These are phyloP conservation scores for Pammene fasciana DNA, from an alignment of 2,888 invertebrate species.

Conservation along the genomic window DNA sequence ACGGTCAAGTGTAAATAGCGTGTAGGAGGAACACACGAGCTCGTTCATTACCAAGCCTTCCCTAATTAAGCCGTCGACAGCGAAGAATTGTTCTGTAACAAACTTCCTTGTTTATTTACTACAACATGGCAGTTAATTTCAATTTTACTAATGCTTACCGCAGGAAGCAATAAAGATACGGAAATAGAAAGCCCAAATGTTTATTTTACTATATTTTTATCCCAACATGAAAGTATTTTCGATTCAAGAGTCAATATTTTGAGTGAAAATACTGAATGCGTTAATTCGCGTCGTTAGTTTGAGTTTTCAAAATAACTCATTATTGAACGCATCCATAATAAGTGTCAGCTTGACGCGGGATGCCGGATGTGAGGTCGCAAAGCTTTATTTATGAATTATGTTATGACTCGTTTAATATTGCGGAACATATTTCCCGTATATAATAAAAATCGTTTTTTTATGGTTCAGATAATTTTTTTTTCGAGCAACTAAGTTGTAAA, in stretches of 20 bases:
- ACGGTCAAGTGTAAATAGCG: constrained; percentile 53
- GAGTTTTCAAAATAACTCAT: constrained; percentile 34
- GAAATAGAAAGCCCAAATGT: constrained; percentile 44
- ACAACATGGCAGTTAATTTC: constrained; percentile 49
- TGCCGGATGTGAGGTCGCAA: constrained; percentile 53
- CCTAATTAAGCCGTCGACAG: constrained; percentile 67
- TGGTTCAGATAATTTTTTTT: too few relatives aligned
- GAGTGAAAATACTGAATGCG: constrained; percentile 2
- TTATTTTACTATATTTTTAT: constrained; percentile 40
- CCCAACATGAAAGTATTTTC: constrained; percentile 39
- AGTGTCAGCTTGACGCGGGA: constrained; percentile 45
- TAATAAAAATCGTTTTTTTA: neutral
- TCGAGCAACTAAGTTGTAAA: too few relatives aligned
- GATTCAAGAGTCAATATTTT: constrained; percentile 49
- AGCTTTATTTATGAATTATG: constrained; percentile 2
- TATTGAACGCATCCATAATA: constrained; percentile 65
- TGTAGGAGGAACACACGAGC: constrained; percentile 47
- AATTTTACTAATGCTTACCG: constrained; percentile 53
- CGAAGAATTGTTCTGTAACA: constrained; percentile 62
- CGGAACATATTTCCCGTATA: neutral
- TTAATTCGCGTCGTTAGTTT: constrained; percentile 17
- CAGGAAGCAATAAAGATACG: constrained; percentile 52
- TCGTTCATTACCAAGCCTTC: constrained; percentile 55
- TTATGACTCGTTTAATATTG: constrained; percentile 5
- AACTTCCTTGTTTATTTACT: constrained; percentile 65